phyloP scores from a whole-genome alignment of 2,113 vertebrate genomes.

The Cephalopterus ornatus region DNA sequence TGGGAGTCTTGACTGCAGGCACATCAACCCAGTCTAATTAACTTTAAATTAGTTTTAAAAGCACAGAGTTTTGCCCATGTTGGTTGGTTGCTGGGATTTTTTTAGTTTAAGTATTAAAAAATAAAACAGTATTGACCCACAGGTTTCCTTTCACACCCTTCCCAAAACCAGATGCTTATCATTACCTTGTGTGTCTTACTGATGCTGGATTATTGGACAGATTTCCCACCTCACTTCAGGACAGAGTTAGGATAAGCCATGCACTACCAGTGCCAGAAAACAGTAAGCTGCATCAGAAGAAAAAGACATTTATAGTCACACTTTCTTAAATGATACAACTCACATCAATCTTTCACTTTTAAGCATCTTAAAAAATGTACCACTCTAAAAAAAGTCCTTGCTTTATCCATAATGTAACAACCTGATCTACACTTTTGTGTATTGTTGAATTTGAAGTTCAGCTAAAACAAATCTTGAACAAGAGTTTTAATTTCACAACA shows the following conservation, averaged over 20 bases:
- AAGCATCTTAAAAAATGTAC: neutral
- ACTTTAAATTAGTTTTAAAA: neutral
- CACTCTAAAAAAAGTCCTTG: neutral
- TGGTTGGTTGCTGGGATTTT: neutral
- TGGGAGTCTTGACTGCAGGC: neutral
- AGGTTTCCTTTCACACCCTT: neutral
- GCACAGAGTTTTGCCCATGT: neutral
- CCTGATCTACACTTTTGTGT: neutral
- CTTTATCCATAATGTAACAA: neutral
- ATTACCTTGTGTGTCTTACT: conserved; percentile 25
- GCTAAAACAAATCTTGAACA: neutral
- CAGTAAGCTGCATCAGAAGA: conserved; percentile 11
- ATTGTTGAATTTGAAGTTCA: neutral
- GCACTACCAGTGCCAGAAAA: neutral
- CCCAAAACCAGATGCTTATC: neutral
- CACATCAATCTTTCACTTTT: neutral
- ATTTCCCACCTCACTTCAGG: conserved; percentile 35
- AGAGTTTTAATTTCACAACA: neutral
- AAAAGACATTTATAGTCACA: neutral
- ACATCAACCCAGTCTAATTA: neutral
- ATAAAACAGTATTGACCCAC: neutral
- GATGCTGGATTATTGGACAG: neutral
- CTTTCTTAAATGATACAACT: neutral
- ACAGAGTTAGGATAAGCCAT: conserved; percentile 21
- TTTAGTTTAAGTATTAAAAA: neutral